Conservation (phyloP, 2,888 invertebrate species). For the Norana najaformis region DNA sequence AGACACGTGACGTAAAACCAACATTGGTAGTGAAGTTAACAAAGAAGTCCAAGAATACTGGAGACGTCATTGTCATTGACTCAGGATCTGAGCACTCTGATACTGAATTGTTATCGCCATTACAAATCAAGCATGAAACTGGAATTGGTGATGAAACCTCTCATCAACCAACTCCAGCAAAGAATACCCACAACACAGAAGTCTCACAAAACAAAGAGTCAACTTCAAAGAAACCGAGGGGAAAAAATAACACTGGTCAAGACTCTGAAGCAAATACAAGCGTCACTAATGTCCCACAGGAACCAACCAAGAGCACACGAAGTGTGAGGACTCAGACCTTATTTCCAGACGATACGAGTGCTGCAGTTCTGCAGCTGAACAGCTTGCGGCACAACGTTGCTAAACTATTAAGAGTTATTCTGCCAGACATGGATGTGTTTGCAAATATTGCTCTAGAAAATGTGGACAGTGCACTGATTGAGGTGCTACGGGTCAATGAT, state of each 20-base stretch:
- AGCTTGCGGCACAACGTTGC: slow-evolving; percentile 24
- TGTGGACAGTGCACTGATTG: slow-evolving; percentile 17
- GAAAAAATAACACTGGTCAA: no score
- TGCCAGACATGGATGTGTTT: slow-evolving; percentile 25
- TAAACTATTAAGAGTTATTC: slow-evolving; percentile 24
- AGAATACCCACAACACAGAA: no score
- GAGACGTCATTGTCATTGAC: neutral
- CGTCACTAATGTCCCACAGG: neutral
- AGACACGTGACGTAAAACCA: neutral
- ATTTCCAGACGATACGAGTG: neutral
- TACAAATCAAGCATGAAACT: no score
- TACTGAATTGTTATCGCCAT: neutral
- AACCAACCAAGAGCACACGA: neutral
- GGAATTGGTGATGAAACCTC: no score
- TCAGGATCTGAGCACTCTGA: neutral
- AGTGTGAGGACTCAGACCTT: neutral
- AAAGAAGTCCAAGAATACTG: neutral
- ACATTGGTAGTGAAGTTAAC: neutral
- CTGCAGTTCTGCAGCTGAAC: neutral
- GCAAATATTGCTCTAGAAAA: slow-evolving; percentile 16
- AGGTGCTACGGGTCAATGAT: slow-evolving; percentile 2
- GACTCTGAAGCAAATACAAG: neutral
- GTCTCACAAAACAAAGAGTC: no score
- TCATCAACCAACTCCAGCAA: no score
- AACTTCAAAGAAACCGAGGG: no score